phyloP scores from a whole-genome alignment of 35 echinoderm and acorn worm genomes.

The Ophioderma brevispina region DNA sequence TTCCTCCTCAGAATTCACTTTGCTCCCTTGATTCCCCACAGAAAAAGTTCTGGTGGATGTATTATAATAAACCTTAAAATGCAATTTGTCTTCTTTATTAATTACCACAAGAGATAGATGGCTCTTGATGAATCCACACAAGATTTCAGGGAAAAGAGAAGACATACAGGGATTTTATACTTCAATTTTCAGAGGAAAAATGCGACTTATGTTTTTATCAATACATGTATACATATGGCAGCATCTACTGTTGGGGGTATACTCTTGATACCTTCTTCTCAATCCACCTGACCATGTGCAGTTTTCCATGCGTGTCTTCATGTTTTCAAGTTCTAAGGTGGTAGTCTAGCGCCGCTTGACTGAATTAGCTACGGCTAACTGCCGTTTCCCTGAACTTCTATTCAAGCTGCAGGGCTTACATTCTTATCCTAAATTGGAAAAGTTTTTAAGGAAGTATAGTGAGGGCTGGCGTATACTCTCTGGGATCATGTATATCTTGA shows the following conservation, averaged over 20 bases:
- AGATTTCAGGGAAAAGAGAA: background rate
- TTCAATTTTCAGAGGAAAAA: background rate
- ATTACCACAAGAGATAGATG: no score
- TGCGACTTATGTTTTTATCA: background rate
- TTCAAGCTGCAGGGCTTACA: conserved; percentile 87
- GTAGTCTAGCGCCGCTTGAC: conserved; percentile 91
- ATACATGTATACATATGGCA: background rate
- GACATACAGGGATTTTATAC: background rate
- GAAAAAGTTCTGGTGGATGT: no score
- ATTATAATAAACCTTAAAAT: no score
- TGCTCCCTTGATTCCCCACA: no score
- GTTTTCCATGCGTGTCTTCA: conserved; percentile 69
- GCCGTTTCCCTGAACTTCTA: conserved; percentile 80
- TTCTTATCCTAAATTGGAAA: conserved; percentile 89
- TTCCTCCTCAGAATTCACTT: no score
- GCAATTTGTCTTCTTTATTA: no score
- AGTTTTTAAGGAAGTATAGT: background rate
- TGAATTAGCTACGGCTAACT: conserved; percentile 56
- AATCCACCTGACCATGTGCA: conserved; percentile 95
- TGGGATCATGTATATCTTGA: no score
- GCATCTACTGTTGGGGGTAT: conserved; percentile 89
- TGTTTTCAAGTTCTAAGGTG: conserved; percentile 83
- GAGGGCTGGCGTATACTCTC: no score
- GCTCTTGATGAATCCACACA: no score
- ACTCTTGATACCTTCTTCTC: conserved; percentile 90